Evolutionary conservation across 2,888 invertebrate genomes (phyloP).

Genomic region (Philaethria dido): DNA sequence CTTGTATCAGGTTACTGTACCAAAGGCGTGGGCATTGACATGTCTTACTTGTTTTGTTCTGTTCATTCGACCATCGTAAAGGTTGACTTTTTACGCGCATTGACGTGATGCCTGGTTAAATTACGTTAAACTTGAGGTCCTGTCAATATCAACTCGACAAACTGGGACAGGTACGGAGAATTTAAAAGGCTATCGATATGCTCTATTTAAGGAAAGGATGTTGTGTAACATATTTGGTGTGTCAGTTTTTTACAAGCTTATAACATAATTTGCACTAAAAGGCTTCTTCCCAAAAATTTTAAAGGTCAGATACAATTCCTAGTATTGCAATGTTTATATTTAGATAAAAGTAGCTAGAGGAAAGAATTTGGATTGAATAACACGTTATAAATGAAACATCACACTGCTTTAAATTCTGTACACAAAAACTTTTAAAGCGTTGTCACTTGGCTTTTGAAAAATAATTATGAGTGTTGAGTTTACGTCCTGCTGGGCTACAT

Average conservation of each 20-base stretch:
- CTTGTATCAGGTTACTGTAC: conserved; percentile 80
- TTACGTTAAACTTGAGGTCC: conserved; percentile 69
- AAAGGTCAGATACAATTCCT: conserved; percentile 27
- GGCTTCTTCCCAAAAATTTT: conserved; percentile 29
- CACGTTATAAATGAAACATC: neutral
- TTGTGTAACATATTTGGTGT: conserved; percentile 35
- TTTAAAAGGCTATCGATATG: conserved; percentile 41
- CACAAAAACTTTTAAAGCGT: conserved; percentile 49
- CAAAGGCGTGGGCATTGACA: conserved; percentile 83
- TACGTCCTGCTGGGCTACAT: conserved; percentile 78
- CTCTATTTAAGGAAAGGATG: conserved; percentile 39
- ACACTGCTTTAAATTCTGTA: neutral
- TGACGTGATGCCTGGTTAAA: conserved; percentile 71
- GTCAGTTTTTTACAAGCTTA: conserved; percentile 22
- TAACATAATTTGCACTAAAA: conserved; percentile 23
- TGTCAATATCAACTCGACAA: conserved; percentile 67
- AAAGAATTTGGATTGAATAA: neutral
- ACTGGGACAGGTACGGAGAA: conserved; percentile 51
- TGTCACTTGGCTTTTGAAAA: conserved; percentile 70
- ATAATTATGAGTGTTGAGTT: conserved; percentile 71
- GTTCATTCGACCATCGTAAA: conserved; percentile 75
- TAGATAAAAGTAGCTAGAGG: neutral
- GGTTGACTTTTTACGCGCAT: conserved; percentile 79
- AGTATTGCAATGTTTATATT: neutral
- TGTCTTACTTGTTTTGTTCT: conserved; percentile 81